These are phyloP conservation scores for Tamandua tetradactyla DNA, from an alignment of 2,797 vertebrate genomes.

Conservation along the genomic window DNA sequence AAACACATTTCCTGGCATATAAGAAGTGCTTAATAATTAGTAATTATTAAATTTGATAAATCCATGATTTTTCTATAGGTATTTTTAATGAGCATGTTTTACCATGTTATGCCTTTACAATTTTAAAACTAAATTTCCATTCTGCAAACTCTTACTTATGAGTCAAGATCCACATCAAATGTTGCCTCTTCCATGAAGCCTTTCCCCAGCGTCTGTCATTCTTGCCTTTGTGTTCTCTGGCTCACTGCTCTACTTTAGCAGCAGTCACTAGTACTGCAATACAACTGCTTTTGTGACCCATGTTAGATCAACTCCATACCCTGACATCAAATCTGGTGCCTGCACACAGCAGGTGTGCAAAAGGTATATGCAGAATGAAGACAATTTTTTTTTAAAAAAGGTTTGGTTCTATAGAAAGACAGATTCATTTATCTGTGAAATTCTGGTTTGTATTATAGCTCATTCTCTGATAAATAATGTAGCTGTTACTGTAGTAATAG, in stretches of 20 bases:
- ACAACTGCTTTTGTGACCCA: neutral
- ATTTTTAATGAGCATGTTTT: neutral
- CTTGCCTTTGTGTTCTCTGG: neutral
- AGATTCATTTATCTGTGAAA: constrained; percentile 19
- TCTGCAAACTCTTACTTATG: neutral
- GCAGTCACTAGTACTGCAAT: neutral
- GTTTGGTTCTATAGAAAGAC: neutral
- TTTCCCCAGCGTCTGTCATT: neutral
- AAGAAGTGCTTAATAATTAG: neutral
- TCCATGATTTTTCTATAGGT: neutral
- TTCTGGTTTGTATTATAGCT: neutral
- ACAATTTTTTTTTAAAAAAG: neutral
- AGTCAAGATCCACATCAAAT: neutral
- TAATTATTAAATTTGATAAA: neutral
- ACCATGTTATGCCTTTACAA: neutral
- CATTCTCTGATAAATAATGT: constrained; percentile 39
- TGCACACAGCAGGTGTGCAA: neutral
- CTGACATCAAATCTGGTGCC: neutral
- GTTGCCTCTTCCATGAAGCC: neutral
- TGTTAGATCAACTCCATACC: neutral
- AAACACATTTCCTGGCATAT: neutral
- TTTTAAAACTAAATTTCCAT: neutral
- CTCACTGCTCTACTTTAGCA: rapidly evolving
- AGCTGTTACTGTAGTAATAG: constrained; percentile 18
- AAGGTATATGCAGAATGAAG: neutral